These are phyloP conservation scores for Ornithorhynchus anatinus DNA, from an alignment of 2,113 vertebrate species.

Conservation along the genomic window DNA sequence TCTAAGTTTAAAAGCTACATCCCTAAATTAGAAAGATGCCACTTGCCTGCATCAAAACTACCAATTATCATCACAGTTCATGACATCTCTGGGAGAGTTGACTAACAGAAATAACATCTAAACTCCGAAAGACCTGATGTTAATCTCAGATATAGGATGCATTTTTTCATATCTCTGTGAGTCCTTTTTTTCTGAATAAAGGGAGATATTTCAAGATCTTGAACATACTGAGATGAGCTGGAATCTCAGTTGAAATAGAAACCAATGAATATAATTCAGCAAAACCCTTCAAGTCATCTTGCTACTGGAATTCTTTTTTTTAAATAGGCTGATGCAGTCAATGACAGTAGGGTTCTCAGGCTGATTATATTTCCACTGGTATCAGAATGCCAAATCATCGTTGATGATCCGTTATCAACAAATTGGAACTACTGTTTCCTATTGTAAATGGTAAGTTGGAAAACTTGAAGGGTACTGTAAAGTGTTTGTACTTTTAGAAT, in stretches of 20 bases:
- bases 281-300: conserved; percentile 15
- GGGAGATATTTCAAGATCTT: conserved; percentile 20
- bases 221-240: conserved; percentile 2
- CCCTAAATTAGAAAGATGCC: background rate
- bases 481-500: no score
- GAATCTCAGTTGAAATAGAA: conserved; percentile 29
- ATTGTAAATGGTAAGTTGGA: no score
- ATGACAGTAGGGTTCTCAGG: conserved; percentile 10
- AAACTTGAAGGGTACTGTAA: no score
- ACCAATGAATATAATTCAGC: conserved; percentile 33
- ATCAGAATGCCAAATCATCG: conserved; percentile 30
- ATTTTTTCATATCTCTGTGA: conserved; percentile 8
- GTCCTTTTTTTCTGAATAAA: background rate
- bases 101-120: background rate
- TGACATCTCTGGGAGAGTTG: conserved; percentile 7
- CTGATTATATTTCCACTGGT: conserved; percentile 24
- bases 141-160: background rate
- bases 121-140: background rate
- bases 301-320: conserved; percentile 29
- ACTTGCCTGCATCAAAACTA: background rate
- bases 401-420: background rate
- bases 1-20: background rate
- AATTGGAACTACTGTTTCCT: conserved; percentile 9
- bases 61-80: background rate
- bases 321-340: conserved; percentile 28